Conservation (phyloP, 2,113 vertebrate genomes). For the Aldabrachelys gigantea region DNA sequence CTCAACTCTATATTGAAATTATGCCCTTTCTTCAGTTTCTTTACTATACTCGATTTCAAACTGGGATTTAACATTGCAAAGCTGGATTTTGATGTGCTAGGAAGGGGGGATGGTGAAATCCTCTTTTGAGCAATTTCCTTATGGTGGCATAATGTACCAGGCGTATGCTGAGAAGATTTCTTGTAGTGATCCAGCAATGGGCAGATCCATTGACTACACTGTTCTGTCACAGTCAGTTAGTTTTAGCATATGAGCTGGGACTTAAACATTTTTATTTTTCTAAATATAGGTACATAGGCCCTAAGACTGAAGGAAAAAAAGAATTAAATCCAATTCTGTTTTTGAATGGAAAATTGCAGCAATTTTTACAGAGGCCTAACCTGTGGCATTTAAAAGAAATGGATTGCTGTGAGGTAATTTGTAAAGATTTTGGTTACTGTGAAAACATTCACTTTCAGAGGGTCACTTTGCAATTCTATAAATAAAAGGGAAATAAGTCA, state of each 20-base stretch:
- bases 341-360: background rate
- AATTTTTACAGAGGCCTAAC: background rate
- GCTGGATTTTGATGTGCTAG: background rate
- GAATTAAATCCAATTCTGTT: background rate
- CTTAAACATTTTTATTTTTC: background rate
- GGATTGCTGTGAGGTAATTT: background rate
- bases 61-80: background rate
- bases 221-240: background rate
- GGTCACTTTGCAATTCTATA: background rate
- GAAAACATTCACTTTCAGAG: constrained; percentile 2
- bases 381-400: background rate
- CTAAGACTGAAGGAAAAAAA: background rate
- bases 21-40: background rate
- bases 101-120: background rate
- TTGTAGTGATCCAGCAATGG: background rate
- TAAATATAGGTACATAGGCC: background rate
- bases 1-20: background rate
- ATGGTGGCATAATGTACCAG: background rate
- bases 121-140: background rate
- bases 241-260: background rate
- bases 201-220: background rate
- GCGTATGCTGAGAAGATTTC: background rate
- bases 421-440: background rate
- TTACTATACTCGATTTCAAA: background rate
- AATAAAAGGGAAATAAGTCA: background rate